Evolutionary conservation across 2,797 vertebrate genomes (phyloP), one percentile per base, ranked within the genome.

Genomic region (Remorina albescens): DNA sequence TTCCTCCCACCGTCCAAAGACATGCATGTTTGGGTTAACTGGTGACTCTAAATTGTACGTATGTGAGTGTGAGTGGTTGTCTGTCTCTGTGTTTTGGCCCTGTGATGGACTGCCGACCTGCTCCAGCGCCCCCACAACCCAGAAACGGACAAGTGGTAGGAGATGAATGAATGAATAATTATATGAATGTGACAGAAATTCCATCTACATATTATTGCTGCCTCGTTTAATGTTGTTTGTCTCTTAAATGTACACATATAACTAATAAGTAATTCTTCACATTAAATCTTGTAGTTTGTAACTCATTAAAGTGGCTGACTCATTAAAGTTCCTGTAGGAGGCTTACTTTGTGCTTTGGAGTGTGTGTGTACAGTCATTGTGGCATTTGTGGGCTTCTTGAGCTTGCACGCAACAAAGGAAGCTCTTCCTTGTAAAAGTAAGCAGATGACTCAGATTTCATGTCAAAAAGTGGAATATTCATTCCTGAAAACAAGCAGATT

Each of bases 381-480:
- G 16, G 51, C 47, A 47, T 36, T 61, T 42, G 47, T 53, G 53
- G 54, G 70, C 57, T 77, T 82, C 73, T 76, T 77, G 78, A 79
- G 50, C 63, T 41, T 74, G 50, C 60, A 57, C 19, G 71, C 71
- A 37, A 25, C 46, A 58, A 23, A 67, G 18, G 44, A 66, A 58
- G 59, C 51, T 80, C 56, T 84, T 71, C 75, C 74, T 74, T 69
- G 54, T 56, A 82, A n/a, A n/a, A 81, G 34, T 18, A 23, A 75
- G 41, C 55, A 42, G 55, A 34, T 1, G 8, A 16, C 37, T 55
- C 21, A 23, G 21, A 9, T 56, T 49, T 71, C 39, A 51, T 23
- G 18, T 44, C 23, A 2, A 55, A 55, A 67, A 55, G 28, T 30
- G 30, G 16, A n/a, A 21, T 25, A 5, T 21, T 41, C 8, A 66